A percentile compares a stretch with the other conserved stretches of the same genome.
phyloP scores from a whole-genome alignment of 2,113 vertebrate genomes.

The Percopsis transmontana region DNA sequence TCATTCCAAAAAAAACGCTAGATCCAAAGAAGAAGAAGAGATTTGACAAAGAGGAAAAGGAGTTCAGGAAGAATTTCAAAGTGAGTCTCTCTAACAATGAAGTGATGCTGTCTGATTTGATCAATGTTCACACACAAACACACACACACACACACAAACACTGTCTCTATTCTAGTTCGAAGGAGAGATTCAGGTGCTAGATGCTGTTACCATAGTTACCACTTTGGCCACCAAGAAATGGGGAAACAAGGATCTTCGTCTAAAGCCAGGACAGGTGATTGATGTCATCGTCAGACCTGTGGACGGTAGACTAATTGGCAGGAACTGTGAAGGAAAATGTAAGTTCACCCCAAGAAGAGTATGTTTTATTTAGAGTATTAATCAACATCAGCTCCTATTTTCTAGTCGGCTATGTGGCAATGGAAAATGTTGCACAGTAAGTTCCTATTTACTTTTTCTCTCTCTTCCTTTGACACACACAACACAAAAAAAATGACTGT shows the following conservation, averaged over 20 bases:
- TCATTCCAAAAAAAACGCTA: slow-evolving; percentile 6
- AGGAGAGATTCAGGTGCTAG: slow-evolving; percentile 81
- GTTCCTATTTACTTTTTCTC: slow-evolving; percentile 33
- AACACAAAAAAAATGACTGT: neutral
- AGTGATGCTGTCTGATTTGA: neutral
- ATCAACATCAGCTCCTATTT: slow-evolving; percentile 34
- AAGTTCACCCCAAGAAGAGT: slow-evolving; percentile 50
- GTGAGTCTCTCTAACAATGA: slow-evolving; percentile 57
- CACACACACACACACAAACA: too few species aligned
- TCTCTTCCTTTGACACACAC: slow-evolving; percentile 2
- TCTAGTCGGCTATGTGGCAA: slow-evolving; percentile 82
- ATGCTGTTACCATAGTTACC: slow-evolving; percentile 61
- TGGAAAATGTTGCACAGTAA: slow-evolving; percentile 79
- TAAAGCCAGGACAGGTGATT: slow-evolving; percentile 79
- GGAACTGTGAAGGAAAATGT: slow-evolving; percentile 86
- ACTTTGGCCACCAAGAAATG: slow-evolving; percentile 71
- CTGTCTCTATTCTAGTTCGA: slow-evolving; percentile 70
- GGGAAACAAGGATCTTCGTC: slow-evolving; percentile 74
- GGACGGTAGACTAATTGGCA: slow-evolving; percentile 78
- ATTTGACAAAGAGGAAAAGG: slow-evolving; percentile 80
- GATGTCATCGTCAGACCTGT: slow-evolving; percentile 78
- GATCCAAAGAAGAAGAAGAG: slow-evolving; percentile 74
- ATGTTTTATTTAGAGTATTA: neutral
- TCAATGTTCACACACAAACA: too few species aligned
- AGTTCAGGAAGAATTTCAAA: slow-evolving; percentile 84